Conservation (phyloP, 2,888 invertebrate genomes). For the Erynnis tages region DNA sequence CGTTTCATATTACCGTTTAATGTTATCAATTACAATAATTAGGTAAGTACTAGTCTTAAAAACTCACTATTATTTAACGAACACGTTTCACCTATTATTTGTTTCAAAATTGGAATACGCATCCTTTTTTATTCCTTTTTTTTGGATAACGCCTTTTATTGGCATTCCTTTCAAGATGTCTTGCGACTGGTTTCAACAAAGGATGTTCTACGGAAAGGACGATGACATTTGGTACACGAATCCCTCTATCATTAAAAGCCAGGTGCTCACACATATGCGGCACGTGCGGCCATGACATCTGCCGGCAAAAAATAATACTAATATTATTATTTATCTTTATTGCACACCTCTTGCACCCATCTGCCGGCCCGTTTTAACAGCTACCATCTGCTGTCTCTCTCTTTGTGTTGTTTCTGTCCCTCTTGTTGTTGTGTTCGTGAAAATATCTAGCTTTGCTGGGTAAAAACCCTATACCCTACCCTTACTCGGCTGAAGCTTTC, state of each 20-base stretch:
- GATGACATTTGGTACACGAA: slow-evolving; percentile 46
- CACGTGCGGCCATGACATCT: slow-evolving; percentile 74
- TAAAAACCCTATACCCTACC: no score
- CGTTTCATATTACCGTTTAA: no score
- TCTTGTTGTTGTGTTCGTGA: no score
- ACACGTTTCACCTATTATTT: no score
- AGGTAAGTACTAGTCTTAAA: no score
- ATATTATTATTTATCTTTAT: slow-evolving; percentile 60
- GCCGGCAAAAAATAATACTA: slow-evolving; percentile 51
- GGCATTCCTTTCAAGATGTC: slow-evolving; percentile 16
- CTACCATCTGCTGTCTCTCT: slow-evolving; percentile 10
- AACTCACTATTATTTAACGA: no score
- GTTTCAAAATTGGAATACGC: no score
- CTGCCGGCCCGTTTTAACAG: slow-evolving; percentile 49
- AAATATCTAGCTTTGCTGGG: no score
- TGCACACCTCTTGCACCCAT: slow-evolving; percentile 55
- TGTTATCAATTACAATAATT: no score
- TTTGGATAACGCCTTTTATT: slow-evolving; percentile 3
- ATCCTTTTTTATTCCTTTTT: background rate
- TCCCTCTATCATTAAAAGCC: slow-evolving; percentile 58
- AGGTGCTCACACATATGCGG: slow-evolving; percentile 61
- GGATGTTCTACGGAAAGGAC: slow-evolving; percentile 25
- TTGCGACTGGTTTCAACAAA: slow-evolving; percentile 19
- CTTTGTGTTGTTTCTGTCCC: background rate
- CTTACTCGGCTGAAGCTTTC: no score